Evolutionary conservation across 2,113 vertebrate genomes (phyloP), one percentile per base, ranked within the genome.

Genomic region (Tupaia tana): DNA sequence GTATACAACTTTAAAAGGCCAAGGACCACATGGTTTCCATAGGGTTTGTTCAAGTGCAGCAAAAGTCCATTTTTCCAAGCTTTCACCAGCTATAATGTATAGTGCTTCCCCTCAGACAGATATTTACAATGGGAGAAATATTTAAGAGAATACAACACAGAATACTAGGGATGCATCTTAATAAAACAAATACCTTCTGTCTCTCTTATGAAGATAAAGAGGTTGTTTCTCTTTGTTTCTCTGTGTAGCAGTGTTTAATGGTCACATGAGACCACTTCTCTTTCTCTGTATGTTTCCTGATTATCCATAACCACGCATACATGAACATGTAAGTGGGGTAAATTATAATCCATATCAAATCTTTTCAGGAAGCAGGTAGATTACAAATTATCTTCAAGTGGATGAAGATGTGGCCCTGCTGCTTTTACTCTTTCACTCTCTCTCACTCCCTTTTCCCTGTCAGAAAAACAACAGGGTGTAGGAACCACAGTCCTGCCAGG

Each of bases 11-110:
- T 71, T 66, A 69, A 86, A 89, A 86, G 66, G 64, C 34, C 43
- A n/a, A 77, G 1, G 29, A 74, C 63, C 13, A 63, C 29, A 43
- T 52, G 54, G 52, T 25, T 67, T 86, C 81, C 7, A 73, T 2
- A 15, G 9, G 12, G 31, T 77, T 90, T 43, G 73, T 74, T 81
- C 85, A 61, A 11, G 25, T 9, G 54, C 13, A 63, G 66, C 31
- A 64, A 69, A 43, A 6, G 7, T n/a, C 13, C 3, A 74, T 64
- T 59, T 83, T 58, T 67, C 63, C 34, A 77, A 77, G 16, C 31
- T 95, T 83, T 82, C 34, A 86, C 93, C 54, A 54, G n/a, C 59
- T 75, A 0, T 77, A 84, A 88, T 64, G 10, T 61, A 85, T 88
- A 90, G 27, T 29, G 14, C 66, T 58, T 95, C 20, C 73, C 31